Evolutionary conservation across 2,113 vertebrate species (phyloP).

Genomic region (Hemibagrus wyckioides): DNA sequence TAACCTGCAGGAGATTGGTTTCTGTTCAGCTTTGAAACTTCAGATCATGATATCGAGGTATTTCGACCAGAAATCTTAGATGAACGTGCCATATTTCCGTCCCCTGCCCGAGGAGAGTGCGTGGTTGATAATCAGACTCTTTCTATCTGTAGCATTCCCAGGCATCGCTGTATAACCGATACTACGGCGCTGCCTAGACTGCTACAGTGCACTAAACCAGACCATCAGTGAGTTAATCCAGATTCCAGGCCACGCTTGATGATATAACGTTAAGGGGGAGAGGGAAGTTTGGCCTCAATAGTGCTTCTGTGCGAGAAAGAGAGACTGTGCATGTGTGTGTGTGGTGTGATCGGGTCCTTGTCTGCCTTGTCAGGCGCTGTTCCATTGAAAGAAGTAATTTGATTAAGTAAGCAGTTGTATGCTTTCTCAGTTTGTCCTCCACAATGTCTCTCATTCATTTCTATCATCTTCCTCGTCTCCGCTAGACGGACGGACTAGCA

Average conservation of each 20-base stretch:
- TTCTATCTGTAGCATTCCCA: not conserved
- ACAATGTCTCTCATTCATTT: conserved; percentile 47
- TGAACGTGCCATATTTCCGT: not conserved
- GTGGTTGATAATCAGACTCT: not conserved
- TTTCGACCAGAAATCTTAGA: not conserved
- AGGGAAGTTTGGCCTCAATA: conserved; percentile 61
- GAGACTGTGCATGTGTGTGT: conserved; percentile 24
- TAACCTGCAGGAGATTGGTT: not conserved
- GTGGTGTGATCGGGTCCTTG: conserved; percentile 70
- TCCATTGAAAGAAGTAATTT: conserved; percentile 68
- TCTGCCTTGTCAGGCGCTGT: conserved; percentile 65
- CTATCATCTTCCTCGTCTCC: not conserved
- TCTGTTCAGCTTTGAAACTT: not conserved
- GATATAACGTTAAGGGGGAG: conserved; percentile 66
- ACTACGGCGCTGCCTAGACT: not conserved
- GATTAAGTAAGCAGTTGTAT: conserved; percentile 70
- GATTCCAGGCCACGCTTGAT: conserved; percentile 66
- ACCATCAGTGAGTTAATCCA: conserved; percentile 54
- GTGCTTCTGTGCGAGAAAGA: conserved; percentile 65
- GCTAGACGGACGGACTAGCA: not conserved
- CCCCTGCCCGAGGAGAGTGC: not conserved
- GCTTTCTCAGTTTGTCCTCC: conserved; percentile 46
- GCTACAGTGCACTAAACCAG: not conserved
- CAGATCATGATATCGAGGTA: not conserved
- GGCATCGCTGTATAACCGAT: not conserved